Evolutionary conservation across 37 sponge, comb jelly and placozoan genomes (phyloP), one percentile per base, ranked within the genome.

Genomic region (Tethya wilhelma): DNA sequence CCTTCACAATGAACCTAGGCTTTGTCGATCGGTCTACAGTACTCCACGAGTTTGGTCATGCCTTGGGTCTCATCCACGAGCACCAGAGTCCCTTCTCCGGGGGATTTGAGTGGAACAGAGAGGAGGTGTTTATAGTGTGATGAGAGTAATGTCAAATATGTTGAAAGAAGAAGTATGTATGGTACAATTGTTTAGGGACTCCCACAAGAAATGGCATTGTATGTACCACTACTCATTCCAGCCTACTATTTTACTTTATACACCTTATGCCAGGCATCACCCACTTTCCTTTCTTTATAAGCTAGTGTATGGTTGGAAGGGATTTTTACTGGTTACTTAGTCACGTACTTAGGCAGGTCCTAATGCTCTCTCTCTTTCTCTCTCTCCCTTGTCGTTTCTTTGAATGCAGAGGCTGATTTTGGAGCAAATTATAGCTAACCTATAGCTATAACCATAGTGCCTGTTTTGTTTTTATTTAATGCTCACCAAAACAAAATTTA

Each of bases 41-140:
- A 8, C 62, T 85, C 41, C 86, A 85, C 30, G 86, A 85, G 79
- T 85, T 85, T 76, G 86, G 86, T 4, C 86, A 85, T 56, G 46
- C 86, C 53, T 64, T 85, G 38, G 86, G 86, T 32, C 86, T 85
- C 41, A 85, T 85, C 38, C 86, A 85, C 56, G 86, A 85, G 44
- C 86, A 85, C 65, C 86, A 85, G 86, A 76, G 78, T 59, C 86
- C 86, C 19, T 85, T 85, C 28, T 49, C 67, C 23, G 78, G 86
- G 30, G 78, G 78, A 6, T 85, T 85, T 38, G 73, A 85, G 72
- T 85, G 86, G 86, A 71, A 85, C 79, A 85, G 71, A 65, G 86
- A 85, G 29, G 68, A 85, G 69, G 86, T 85, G 55, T 44, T 67
- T 44, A 31, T 59, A 30, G 55, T 49, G 55, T 9, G 9, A 49